Base-by-base conservation (phyloP, 1,140 invertebrate species). In the Pectinophora gossypiella region DNA sequence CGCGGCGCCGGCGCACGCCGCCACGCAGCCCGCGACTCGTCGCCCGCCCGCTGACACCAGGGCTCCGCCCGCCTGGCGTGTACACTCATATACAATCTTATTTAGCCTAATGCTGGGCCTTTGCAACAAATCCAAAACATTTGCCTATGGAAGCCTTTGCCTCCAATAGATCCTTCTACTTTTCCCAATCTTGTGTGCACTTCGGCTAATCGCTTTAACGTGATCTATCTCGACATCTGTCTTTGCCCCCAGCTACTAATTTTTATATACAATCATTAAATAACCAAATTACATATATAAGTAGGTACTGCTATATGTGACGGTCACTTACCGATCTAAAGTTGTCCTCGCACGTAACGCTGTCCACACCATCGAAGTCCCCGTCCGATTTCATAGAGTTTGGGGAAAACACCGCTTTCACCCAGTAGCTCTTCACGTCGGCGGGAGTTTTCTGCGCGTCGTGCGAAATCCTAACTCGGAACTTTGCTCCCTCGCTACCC, bases 1-100 rank as follows among this genome's bases (percentile, higher is more conserved):
- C 4, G 82, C 85, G 0, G 90, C 89, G 0, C 89, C 76, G 9
- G 93, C 79, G 64, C 93, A 94, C 9, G 86, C 83, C 0, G 76
- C 63, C 0, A 61, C 47, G 51, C 83, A 85, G 42, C 68, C 45
- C 3, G 44, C 47, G 40, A 83, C 48, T 7, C 58, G 59, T 51
- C 53, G 53, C 9, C 66, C 58, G 1, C 64, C 70, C 19, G 65
- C 69, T 38, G 73, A 68, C 16, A 86, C 69, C 55, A 61, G 54
- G 19, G 79, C 65, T 7, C 61, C 57, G 0, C 43, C 61, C 6
- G 59, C 52, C 54, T 51, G 27, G 3, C 0, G 3, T 36, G 12
- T 2, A 21, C 18, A 27, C n/a, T n/a, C n/a, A n/a, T n/a, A 27
- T 6, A 27, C 23, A 27, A 27, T 27, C 12, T 27, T 27, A 27